Evolutionary conservation across 2,113 vertebrate genomes (phyloP), one percentile per base, ranked within the genome.

Genomic region (Gasterosteus aculeatus): DNA sequence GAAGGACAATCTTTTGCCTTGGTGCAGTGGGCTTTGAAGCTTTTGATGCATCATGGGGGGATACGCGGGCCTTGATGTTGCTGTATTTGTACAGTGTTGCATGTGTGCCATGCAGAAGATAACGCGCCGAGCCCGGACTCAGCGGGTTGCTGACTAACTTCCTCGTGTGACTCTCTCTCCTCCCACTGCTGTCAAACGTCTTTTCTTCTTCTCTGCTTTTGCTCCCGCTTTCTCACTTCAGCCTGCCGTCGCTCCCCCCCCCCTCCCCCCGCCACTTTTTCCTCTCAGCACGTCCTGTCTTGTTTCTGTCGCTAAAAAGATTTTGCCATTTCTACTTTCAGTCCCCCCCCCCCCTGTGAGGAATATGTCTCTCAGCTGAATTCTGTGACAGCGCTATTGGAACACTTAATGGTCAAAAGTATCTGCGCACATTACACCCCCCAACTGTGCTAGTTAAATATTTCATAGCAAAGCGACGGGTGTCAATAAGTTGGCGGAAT

Each of bases 141-240:
- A 66, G 63, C 66, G 35, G 61, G 47, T 71, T 6, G 49, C 5
- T 60, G 77, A 74, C 58, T 72, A 56, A 75, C 70, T 14, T 60
- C 69, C 73, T 74, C 79, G 33, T 71, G 79, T 72, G 15, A 63
- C 35, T 39, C 35, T 59, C 65, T 70, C 62, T 61, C 19, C 66
- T 72, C 60, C 80, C 63, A 26, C 74, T 31, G 15, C 54, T 82
- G 79, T 78, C 69, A 83, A 69, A 58, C n/a, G 41, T 64, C 61
- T 49, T 61, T 57, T 47, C 62, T 12, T 5, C 47, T 14, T 39
- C 0, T 57, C 18, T 29, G 41, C 22, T 41, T 74, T 54, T 61
- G 35, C 44, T 66, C 39, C 44, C 38, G 5, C 3, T 7, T 57
- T 76, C 62, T 59, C 44, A 61, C 59, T 49, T 72, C 26, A 4